Evolutionary conservation across 1,140 invertebrate genomes (phyloP).

Genomic region (Chlorops oryzae): DNA sequence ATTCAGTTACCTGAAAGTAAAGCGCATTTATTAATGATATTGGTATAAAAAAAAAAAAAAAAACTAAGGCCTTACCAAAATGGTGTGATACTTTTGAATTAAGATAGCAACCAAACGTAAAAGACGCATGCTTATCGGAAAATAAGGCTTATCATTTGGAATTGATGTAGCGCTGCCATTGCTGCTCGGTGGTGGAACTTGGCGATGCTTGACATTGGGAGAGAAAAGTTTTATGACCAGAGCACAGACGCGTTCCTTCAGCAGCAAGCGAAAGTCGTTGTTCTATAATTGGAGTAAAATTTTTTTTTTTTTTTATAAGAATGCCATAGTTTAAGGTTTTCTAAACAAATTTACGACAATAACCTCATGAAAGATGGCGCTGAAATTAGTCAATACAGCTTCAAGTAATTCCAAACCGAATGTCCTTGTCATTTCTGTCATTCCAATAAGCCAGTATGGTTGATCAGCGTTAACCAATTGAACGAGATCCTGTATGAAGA

Average conservation of each 20-base stretch:
- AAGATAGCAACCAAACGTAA: constrained; percentile 88
- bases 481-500: constrained; percentile 73
- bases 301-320: neutral
- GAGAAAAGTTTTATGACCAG: constrained; percentile 97
- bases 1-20: constrained; percentile 88
- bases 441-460: constrained; percentile 88
- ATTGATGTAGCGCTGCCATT: constrained; percentile 53
- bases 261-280: constrained; percentile 85
- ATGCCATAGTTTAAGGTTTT: neutral
- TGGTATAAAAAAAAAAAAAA: constrained; percentile 12
- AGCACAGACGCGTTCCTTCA: constrained; percentile 96
- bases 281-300: constrained; percentile 59
- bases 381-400: constrained; percentile 85
- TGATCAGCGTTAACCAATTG: constrained; percentile 94
- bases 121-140: constrained; percentile 92
- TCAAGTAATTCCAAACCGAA: constrained; percentile 94
- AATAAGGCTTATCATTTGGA: constrained; percentile 82
- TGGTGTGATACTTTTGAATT: constrained; percentile 86
- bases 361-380: constrained; percentile 88
- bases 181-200: constrained; percentile 47
- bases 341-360: too few species aligned
- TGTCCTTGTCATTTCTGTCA: constrained; percentile 95
- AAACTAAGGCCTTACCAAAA: constrained; percentile 68
- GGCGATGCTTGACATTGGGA: constrained; percentile 88
- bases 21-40: constrained; percentile 11